phyloP scores from a whole-genome alignment of 2,113 vertebrate species.

The Caretta caretta region DNA sequence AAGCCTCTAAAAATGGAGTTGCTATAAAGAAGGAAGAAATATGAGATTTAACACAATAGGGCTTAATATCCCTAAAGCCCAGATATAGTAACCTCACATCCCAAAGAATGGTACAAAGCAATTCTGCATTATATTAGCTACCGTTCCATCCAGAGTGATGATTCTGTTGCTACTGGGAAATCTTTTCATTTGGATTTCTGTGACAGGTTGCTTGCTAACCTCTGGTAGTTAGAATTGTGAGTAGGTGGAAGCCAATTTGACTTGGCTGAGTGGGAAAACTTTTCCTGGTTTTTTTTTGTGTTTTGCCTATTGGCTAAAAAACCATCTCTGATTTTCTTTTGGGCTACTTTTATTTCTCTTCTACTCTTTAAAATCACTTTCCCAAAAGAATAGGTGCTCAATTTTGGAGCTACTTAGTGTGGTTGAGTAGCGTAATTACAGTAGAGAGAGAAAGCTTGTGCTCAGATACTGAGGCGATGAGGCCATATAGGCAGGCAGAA shows the following conservation, averaged over 20 bases:
- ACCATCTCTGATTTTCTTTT: background rate
- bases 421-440: background rate
- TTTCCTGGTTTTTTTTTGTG: background rate
- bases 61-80: background rate
- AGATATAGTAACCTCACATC: background rate
- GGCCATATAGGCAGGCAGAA: background rate
- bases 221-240: background rate
- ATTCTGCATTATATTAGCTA: background rate
- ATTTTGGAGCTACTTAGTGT: background rate
- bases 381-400: background rate
- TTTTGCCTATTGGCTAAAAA: background rate
- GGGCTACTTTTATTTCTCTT: conserved; percentile 6
- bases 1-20: background rate
- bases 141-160: background rate
- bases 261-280: background rate
- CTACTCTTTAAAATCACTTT: background rate
- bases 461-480: background rate
- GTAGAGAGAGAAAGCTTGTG: background rate
- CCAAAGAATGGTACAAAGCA: background rate
- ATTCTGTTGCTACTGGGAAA: background rate
- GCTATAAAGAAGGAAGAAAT: background rate
- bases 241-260: background rate
- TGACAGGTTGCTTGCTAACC: background rate
- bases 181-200: background rate
- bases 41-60: background rate